Evolutionary conservation across 2,888 invertebrate genomes (phyloP), one percentile per base, ranked within the genome.

Genomic region (Sicus ferrugineus): DNA sequence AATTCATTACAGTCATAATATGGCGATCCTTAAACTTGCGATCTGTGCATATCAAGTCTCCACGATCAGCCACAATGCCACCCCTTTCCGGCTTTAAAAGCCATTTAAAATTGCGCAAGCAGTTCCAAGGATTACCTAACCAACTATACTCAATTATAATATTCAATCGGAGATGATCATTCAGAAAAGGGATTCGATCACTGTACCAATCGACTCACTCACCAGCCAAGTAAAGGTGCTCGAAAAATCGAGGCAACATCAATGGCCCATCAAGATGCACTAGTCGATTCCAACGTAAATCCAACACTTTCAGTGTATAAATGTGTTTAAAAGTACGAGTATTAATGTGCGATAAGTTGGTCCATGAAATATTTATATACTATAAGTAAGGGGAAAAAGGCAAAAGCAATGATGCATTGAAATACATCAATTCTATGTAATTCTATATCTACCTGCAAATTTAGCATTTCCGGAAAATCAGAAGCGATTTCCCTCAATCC

Each of bases 321-420:
- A 85, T 70, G 2, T 76, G 76, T 74, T 80, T 81, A 19, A 85
- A 85, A 4, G 84, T 76, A n/a, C 80, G 78, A 0, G 80, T 54
- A 14, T 79, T 79, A 5, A 82, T 76, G n/a, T 80, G 78, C 0
- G 79, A 78, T 11, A 86, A 77, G 74, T 82, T 81, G n/a, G 85
- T 85, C 79, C 81, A 83, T 1, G 85, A 84, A 30, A 86, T 85
- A 70, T 85, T 86, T 1, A 85, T 84, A 7, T 76, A 78, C 80
- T 85, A 69, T 14, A 34, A 23, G 7, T 63, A 54, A 65, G 34
- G 0, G 54, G 28, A 67, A 34, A 19, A 50, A 11, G n/a, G n/a
- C n/a, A n/a, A n/a, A n/a, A n/a, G n/a, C n/a, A n/a, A 59, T 52
- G 19, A 26, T 62, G 2, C 5, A n/a, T 14, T 26, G 50, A 61